Evolutionary conservation across 2,797 vertebrate species (phyloP).

Genomic region (Ceyx erithaca): DNA sequence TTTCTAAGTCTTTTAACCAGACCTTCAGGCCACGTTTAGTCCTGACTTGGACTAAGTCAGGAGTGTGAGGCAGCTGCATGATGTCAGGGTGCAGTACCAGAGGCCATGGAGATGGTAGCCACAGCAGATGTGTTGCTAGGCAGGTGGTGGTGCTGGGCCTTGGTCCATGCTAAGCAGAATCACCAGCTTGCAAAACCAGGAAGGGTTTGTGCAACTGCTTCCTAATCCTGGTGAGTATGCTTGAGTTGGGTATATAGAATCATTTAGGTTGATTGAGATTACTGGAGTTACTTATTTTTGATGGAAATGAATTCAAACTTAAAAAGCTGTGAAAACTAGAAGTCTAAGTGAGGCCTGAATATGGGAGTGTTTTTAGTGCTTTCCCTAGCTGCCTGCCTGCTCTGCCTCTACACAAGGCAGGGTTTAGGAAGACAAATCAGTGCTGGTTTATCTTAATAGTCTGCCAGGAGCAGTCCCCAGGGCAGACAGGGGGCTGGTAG

Average conservation of each 20-base stretch:
- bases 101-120: neutral
- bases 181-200: accelerated
- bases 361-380: neutral
- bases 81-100: neutral
- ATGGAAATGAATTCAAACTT: neutral
- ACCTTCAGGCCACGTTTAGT: neutral
- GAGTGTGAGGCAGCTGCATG: neutral
- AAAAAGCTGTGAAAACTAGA: neutral
- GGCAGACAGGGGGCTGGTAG: neutral
- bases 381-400: neutral
- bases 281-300: neutral
- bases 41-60: neutral
- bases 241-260: neutral
- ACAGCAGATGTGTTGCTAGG: neutral
- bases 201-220: neutral
- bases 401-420: neutral
- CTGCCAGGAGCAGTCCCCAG: neutral
- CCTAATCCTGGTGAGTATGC: neutral
- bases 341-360: neutral
- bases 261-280: neutral
- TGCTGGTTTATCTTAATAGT: neutral
- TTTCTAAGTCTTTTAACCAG: neutral
- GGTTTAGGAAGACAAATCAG: neutral
- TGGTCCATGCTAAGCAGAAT: accelerated
- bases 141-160: neutral